Evolutionary conservation across 2,113 vertebrate species (phyloP).

Genomic region (Mustelus asterias): DNA sequence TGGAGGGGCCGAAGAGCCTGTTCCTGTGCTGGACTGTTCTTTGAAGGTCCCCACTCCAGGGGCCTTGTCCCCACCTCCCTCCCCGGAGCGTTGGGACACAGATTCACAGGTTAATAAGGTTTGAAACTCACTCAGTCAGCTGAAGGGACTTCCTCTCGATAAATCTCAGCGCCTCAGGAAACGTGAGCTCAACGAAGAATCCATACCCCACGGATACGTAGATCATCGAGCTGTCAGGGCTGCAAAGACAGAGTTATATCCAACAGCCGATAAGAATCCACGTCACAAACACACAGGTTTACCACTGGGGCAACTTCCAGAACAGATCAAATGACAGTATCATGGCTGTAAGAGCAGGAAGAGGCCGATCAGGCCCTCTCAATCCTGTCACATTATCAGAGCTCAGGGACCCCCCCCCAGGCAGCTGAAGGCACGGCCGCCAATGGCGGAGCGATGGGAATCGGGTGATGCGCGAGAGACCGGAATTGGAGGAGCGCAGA

Average conservation of each 20-base stretch:
- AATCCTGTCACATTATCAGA: too few species aligned
- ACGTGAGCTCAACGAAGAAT: slow-evolving; percentile 76
- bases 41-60: too few species aligned
- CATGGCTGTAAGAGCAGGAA: not conserved
- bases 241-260: slow-evolving; percentile 42
- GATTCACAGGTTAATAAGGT: not conserved
- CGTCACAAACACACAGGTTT: not conserved
- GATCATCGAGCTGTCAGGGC: slow-evolving; percentile 71
- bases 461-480: too few species aligned
- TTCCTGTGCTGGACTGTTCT: too few species aligned
- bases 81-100: not conserved
- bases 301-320: not conserved
- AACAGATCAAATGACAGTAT: not conserved
- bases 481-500: too few species aligned
- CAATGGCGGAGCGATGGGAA: too few species aligned
- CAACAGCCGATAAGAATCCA: not conserved
- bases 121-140: slow-evolving; percentile 65
- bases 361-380: too few species aligned
- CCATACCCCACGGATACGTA: slow-evolving; percentile 76
- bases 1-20: too few species aligned
- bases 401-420: too few species aligned
- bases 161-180: slow-evolving; percentile 73
- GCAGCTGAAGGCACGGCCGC: too few species aligned
- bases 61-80: not conserved
- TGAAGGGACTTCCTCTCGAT: slow-evolving; percentile 76